Percentiles rank a stretch among this genome's conserved stretches.
These are phyloP conservation scores for Eremophila alpestris DNA, from an alignment of 2,797 vertebrate genomes.

Conservation along the genomic window DNA sequence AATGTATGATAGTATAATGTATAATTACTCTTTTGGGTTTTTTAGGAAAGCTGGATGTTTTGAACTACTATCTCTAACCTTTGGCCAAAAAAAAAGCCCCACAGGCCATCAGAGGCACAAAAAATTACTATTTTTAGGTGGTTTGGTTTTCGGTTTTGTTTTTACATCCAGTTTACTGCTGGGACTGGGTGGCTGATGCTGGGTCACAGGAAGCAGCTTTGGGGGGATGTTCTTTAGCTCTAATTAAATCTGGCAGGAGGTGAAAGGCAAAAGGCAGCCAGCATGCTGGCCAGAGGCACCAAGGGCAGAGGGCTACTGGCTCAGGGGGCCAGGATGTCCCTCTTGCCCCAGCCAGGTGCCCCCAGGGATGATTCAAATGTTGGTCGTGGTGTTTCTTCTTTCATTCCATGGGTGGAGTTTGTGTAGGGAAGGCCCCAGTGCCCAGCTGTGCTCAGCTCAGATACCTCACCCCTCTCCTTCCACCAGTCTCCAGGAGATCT, in stretches of 20 bases:
- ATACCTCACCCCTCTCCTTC: background rate
- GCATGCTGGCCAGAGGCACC: background rate
- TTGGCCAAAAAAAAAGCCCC: background rate
- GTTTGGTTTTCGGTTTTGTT: background rate
- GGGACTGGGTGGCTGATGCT: background rate
- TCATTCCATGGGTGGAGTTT: accelerated
- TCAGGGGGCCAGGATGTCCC: background rate
- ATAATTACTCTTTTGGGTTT: background rate
- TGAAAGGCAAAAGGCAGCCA: background rate
- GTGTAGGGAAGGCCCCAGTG: accelerated
- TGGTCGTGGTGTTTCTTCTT: background rate
- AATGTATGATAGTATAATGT: background rate
- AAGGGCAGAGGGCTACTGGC: background rate
- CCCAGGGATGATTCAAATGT: background rate
- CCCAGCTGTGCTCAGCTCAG: accelerated
- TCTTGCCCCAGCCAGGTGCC: background rate
- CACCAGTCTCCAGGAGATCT: accelerated
- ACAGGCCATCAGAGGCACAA: background rate
- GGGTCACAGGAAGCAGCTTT: background rate
- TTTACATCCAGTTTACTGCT: background rate
- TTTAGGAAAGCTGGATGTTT: background rate
- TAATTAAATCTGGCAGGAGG: background rate
- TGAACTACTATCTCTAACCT: accelerated
- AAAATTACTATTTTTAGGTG: background rate
- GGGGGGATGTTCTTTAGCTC: background rate